phyloP scores from a whole-genome alignment of 2,888 invertebrate genomes.

The Zygaena filipendulae region DNA sequence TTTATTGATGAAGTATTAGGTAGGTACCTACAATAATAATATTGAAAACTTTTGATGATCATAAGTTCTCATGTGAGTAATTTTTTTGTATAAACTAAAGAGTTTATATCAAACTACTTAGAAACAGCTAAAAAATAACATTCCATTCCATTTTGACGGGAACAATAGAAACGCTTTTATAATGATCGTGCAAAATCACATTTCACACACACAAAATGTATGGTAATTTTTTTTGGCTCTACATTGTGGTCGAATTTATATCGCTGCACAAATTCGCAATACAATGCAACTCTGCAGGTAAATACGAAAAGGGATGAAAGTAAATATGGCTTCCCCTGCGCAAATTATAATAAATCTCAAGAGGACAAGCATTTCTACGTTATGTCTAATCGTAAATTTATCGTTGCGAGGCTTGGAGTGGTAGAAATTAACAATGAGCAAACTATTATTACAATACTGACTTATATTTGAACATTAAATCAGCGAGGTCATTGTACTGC shows the following conservation, averaged over 20 bases:
- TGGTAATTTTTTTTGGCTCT: slow-evolving; percentile 29
- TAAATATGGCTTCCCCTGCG: slow-evolving; percentile 40
- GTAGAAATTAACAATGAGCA: slow-evolving; percentile 59
- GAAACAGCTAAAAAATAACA: slow-evolving; percentile 22
- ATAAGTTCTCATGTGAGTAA: slow-evolving; percentile 4
- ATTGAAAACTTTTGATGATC: too few relatives aligned
- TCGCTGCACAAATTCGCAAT: slow-evolving; percentile 31
- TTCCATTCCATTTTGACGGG: slow-evolving; percentile 31
- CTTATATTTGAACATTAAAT: slow-evolving; percentile 42
- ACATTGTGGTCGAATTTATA: slow-evolving; percentile 59
- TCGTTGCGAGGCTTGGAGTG: slow-evolving; percentile 49
- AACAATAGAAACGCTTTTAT: too few relatives aligned
- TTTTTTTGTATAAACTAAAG: slow-evolving; percentile 7
- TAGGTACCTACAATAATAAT: too few relatives aligned
- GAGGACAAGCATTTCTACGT: slow-evolving; percentile 42
- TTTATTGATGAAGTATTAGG: too few relatives aligned
- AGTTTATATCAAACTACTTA: too few relatives aligned
- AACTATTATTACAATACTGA: slow-evolving; percentile 52
- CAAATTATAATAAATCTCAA: slow-evolving; percentile 38
- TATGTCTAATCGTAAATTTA: slow-evolving; percentile 64
- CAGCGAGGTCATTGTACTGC: slow-evolving; percentile 36
- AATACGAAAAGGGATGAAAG: slow-evolving; percentile 30
- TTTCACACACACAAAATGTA: slow-evolving; percentile 46
- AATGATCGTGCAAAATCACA: slow-evolving; percentile 45
- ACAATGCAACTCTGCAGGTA: slow-evolving; percentile 50